These are phyloP conservation scores for Eudyptes chrysolophus DNA, from an alignment of 2,113 vertebrate species.

Conservation along the genomic window DNA sequence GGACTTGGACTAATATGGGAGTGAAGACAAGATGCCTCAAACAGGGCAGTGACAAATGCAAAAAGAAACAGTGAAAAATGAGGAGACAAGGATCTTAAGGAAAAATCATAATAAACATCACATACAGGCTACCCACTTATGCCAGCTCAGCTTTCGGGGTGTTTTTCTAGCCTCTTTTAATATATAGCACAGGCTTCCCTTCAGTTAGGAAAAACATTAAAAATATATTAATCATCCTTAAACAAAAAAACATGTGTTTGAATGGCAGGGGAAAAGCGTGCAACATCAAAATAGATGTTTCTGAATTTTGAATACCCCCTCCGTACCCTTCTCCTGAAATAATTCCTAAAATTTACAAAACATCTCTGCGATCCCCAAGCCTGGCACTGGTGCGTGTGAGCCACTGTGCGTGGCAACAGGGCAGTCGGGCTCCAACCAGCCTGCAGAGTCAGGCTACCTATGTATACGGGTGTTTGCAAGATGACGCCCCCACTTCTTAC, in stretches of 20 bases:
- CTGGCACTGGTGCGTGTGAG: not conserved
- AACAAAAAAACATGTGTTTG: constrained; percentile 56
- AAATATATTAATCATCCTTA: constrained; percentile 66
- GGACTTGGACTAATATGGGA: not conserved
- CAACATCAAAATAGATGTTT: not conserved
- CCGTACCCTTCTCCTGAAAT: not conserved
- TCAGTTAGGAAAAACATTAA: constrained; percentile 59
- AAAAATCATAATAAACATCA: constrained; percentile 54
- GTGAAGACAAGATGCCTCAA: constrained; percentile 45
- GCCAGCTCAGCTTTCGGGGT: constrained; percentile 39
- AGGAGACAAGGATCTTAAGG: constrained; percentile 29
- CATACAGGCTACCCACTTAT: constrained; percentile 26
- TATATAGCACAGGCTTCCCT: constrained; percentile 57
- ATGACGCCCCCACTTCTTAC: not conserved
- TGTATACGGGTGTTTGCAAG: rapidly evolving
- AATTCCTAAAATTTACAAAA: not conserved
- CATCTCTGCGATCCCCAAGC: not conserved
- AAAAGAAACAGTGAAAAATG: constrained; percentile 53
- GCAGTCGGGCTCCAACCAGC: not conserved
- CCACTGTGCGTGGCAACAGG: too few species aligned
- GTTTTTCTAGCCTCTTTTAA: constrained; percentile 58
- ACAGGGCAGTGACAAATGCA: constrained; percentile 31
- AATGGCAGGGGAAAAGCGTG: constrained; percentile 21
- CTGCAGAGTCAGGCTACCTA: rapidly evolving
- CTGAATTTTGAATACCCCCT: not conserved